Evolutionary conservation across 2,113 vertebrate species (phyloP), one percentile per base, ranked within the genome.

Genomic region (Chamaea fasciata): DNA sequence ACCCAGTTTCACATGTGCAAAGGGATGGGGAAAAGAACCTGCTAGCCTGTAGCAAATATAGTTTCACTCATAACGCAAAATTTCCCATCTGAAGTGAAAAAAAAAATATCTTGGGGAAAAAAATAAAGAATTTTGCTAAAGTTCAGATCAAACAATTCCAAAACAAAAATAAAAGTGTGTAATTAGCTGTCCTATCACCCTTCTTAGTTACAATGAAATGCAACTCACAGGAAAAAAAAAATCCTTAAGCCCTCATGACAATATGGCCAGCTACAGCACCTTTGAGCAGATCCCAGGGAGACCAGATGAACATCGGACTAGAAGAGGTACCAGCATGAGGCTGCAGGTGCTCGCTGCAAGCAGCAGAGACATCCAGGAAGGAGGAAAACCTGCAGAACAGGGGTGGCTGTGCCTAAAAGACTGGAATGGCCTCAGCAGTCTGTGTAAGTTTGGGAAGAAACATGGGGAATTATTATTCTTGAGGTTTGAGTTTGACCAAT

Each of bases 381-480:
- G 35, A 63, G 5, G 21, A 75, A 84, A 67, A 27, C 0, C 1
- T n/a, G 10, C 44, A 75, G 47, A 35, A 75, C 33, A 68, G 65
- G 60, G 12, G 8, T 27, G 28, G 12, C 6, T 67, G 30, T 55
- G 56, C 47, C 44, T 68, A 39, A 26, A 74, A 27, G 18, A 9
- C 23, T 50, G 44, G 56, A 55, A 21, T 16, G 19, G 7, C 33
- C 77, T 70, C 47, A 47, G 42, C 13, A 95, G 39, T 9, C 23
- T 65, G 7, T 60, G 6, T 39, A 65, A 67, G 3, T 68, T 52
- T 44, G 23, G 17, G 15, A 88, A 80, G 20, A 88, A 84, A 76
- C 23, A 28, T 0, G 1, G 7, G 4, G 11, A 31, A 22, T 5
- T 47, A 1, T 24, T 70, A 50, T 70, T 47, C 55, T 47, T 60